A percentile compares a stretch with the other conserved stretches of the same genome.
Evolutionary conservation across 2,888 invertebrate genomes (phyloP).

Genomic region (Chironomus tentans): DNA sequence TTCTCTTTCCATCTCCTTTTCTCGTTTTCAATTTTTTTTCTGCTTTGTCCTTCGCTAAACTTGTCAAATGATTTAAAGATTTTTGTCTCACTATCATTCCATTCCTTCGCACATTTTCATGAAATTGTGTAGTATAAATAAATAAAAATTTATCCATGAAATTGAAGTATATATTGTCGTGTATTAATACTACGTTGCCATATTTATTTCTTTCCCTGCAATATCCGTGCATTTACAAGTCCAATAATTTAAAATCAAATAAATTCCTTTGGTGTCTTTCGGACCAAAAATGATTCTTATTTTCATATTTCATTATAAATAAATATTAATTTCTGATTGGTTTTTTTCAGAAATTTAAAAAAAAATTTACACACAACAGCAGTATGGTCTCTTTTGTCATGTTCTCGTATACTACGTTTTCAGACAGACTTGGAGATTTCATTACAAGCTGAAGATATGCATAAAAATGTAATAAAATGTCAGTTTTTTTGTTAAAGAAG

Average conservation of each 20-base stretch:
- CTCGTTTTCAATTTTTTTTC: background rate
- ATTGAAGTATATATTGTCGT: background rate
- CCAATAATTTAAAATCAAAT: no score
- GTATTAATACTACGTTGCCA: background rate
- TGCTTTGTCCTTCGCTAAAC: background rate
- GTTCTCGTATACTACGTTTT: no score
- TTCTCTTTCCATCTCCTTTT: background rate
- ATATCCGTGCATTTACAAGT: no score
- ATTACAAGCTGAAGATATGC: no score
- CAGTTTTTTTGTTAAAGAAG: no score
- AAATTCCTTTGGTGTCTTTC: background rate
- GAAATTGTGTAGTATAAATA: background rate
- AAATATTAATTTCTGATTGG: background rate
- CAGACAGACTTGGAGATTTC: no score
- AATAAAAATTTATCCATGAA: background rate
- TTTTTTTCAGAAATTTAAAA: background rate
- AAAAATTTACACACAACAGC: no score
- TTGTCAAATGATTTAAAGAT: slow-evolving; percentile 24
- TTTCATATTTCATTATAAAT: background rate
- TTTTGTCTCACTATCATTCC: background rate
- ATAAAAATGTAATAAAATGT: no score
- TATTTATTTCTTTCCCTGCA: background rate
- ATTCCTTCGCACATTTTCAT: background rate
- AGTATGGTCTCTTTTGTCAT: no score
- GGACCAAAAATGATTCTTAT: background rate